These are phyloP conservation scores for Muscicapa striata DNA, from an alignment of 2,797 vertebrate genomes.

Conservation along the genomic window DNA sequence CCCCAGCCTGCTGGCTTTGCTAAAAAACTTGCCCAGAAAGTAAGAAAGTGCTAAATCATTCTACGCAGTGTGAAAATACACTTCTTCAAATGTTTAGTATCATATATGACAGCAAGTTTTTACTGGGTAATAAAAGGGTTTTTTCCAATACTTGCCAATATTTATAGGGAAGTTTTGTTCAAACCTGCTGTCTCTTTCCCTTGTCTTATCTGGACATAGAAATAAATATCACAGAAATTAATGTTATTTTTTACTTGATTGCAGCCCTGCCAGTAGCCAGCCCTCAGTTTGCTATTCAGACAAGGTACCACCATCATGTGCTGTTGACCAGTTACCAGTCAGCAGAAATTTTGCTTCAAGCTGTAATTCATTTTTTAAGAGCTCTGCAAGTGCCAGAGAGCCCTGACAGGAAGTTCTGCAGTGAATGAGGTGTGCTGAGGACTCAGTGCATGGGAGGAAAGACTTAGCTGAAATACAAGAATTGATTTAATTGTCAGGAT, in stretches of 20 bases:
- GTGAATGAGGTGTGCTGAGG: not conserved
- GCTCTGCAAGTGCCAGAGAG: not conserved
- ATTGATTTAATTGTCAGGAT: not conserved
- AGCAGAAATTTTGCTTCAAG: conserved; percentile 2
- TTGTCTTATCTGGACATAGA: not conserved
- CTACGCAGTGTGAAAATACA: not conserved
- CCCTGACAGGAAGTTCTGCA: not conserved
- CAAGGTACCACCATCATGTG: not conserved
- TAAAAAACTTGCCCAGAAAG: not conserved
- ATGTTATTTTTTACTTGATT: not conserved
- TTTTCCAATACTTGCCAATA: not conserved
- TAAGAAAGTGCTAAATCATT: not conserved
- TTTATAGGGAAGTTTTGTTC: not conserved
- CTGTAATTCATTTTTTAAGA: not conserved
- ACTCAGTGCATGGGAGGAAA: not conserved
- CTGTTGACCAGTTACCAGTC: not conserved
- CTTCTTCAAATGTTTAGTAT: not conserved
- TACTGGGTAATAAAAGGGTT: not conserved
- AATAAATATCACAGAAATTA: not conserved
- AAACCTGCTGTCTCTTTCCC: not conserved
- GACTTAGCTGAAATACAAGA: not conserved
- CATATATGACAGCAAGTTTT: not conserved
- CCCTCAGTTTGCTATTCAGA: not conserved
- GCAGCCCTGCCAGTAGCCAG: not conserved
- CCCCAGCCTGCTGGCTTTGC: not conserved